Evolutionary conservation across 1,140 invertebrate species (phyloP).

Genomic region (Drosophila kurseongensis): DNA sequence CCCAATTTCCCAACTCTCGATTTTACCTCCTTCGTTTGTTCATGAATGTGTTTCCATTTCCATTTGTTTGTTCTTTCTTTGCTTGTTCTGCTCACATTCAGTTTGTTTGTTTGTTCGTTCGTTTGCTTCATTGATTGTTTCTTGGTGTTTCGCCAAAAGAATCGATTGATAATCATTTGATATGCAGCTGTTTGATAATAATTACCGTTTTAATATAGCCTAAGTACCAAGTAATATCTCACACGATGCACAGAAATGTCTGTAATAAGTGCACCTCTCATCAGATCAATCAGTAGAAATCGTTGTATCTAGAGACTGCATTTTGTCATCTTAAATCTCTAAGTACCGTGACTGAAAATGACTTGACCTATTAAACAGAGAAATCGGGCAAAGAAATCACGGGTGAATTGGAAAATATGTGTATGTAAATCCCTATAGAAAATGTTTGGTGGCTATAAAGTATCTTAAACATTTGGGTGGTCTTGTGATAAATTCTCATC

Average conservation of each 20-base stretch:
- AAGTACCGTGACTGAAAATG: constrained; percentile 14
- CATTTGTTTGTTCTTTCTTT: constrained; percentile 72
- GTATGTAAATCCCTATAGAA: not conserved
- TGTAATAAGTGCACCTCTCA: constrained; percentile 30
- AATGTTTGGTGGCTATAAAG: not conserved
- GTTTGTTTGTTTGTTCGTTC: constrained; percentile 45
- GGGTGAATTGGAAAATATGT: not conserved
- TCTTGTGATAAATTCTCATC: not conserved
- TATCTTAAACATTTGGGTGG: not conserved
- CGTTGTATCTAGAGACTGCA: constrained; percentile 4
- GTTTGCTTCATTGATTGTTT: constrained; percentile 42
- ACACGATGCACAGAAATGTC: constrained; percentile 24
- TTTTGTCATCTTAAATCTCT: constrained; percentile 24
- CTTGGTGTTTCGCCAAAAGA: constrained; percentile 10
- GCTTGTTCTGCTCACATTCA: constrained; percentile 59
- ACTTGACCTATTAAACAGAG: constrained; percentile 1
- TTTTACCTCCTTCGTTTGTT: constrained; percentile 39
- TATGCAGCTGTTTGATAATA: constrained; percentile 30
- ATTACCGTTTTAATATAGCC: constrained; percentile 14
- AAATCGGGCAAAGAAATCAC: not conserved
- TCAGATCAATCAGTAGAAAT: constrained; percentile 12
- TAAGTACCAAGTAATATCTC: constrained; percentile 22
- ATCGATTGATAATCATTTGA: constrained; percentile 10
- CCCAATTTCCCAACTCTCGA: constrained; percentile 26
- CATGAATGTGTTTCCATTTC: constrained; percentile 53